These are phyloP conservation scores for Hystrix brachyura DNA, from an alignment of 2,113 vertebrate species.

Conservation along the genomic window DNA sequence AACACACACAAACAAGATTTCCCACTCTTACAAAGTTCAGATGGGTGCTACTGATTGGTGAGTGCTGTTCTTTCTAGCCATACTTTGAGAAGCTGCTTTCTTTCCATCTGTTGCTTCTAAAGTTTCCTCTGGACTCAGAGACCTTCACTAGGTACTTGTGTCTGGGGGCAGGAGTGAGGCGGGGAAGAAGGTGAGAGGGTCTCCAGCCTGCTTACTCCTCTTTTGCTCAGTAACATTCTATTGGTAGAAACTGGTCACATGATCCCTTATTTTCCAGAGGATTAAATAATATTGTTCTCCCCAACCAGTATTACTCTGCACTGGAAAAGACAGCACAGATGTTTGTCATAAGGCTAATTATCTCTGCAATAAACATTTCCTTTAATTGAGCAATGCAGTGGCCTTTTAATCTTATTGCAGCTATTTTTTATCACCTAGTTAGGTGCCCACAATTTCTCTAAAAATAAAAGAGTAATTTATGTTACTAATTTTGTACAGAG, in stretches of 20 bases:
- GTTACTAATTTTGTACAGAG: neutral
- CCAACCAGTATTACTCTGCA: neutral
- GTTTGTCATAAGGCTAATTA: neutral
- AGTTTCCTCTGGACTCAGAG: neutral
- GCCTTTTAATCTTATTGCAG: neutral
- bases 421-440: neutral
- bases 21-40: neutral
- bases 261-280: neutral
- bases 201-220: neutral
- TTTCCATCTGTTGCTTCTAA: neutral
- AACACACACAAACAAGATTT: neutral
- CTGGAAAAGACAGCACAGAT: neutral
- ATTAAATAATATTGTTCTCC: neutral
- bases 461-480: slow-evolving; percentile 9
- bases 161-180: neutral
- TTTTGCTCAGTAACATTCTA: neutral
- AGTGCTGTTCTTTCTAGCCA: neutral
- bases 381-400: neutral
- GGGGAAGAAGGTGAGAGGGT: neutral
- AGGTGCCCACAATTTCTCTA: neutral
- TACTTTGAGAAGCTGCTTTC: neutral
- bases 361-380: neutral
- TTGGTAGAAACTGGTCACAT: neutral
- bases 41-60: neutral
- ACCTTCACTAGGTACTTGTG: neutral